These are phyloP conservation scores for Cotesia glomerata DNA, from an alignment of 1,140 invertebrate species.

Conservation along the genomic window DNA sequence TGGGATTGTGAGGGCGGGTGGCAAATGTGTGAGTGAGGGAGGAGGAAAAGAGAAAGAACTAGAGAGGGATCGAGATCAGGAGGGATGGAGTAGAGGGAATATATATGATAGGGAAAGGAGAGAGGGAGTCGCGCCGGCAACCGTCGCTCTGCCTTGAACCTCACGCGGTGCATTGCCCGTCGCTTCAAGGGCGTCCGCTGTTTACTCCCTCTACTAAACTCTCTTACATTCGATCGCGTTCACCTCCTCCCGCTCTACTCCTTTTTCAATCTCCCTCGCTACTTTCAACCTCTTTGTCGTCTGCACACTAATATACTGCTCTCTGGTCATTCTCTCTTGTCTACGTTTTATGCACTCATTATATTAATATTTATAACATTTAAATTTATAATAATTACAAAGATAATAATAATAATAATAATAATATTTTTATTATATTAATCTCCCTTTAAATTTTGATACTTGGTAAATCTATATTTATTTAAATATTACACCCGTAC, in stretches of 20 bases:
- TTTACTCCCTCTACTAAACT: constrained; percentile 37
- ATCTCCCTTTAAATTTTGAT: too few relatives aligned
- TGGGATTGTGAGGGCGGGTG: not conserved
- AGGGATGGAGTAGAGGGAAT: not conserved
- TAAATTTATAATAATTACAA: too few relatives aligned
- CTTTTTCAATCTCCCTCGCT: constrained; percentile 7
- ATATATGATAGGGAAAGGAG: constrained; percentile 26
- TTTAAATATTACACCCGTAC: too few relatives aligned
- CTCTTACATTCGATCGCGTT: constrained; percentile 23
- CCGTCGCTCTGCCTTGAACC: constrained; percentile 64
- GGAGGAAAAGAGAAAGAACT: not conserved
- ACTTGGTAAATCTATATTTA: too few relatives aligned
- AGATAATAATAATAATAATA: too few relatives aligned
- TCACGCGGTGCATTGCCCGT: constrained; percentile 64
- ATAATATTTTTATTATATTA: too few relatives aligned
- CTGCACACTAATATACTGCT: not conserved
- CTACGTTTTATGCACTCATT: not conserved
- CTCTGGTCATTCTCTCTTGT: not conserved
- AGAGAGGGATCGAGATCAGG: not conserved
- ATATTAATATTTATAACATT: not conserved
- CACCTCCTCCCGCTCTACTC: not conserved
- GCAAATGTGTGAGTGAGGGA: not conserved
- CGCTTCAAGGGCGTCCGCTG: constrained; percentile 62
- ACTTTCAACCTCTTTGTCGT: not conserved
- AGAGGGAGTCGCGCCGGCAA: constrained; percentile 52